These are phyloP conservation scores for Leptinotarsa haldemani DNA, from an alignment of 2,888 invertebrate species.

Conservation along the genomic window DNA sequence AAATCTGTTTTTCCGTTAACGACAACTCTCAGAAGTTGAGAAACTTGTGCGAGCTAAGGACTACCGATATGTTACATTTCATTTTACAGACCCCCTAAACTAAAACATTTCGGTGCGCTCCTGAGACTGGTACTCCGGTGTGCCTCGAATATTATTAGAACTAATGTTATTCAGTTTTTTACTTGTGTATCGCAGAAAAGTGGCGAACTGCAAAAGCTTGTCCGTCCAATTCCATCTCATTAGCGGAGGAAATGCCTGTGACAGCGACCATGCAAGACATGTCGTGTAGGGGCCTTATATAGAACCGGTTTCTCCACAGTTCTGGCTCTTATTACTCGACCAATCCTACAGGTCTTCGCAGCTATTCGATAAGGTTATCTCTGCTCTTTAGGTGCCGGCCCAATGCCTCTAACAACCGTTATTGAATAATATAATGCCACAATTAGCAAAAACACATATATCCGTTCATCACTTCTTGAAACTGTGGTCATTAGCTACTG, in stretches of 20 bases:
- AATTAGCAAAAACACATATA: constrained; percentile 57
- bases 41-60: no score
- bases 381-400: constrained; percentile 59
- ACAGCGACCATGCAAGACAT: constrained; percentile 62
- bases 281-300: constrained; percentile 65
- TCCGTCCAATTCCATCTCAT: constrained; percentile 68
- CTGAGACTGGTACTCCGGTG: constrained; percentile 43
- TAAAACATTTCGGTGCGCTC: not conserved
- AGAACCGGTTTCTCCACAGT: constrained; percentile 61
- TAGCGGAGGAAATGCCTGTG: constrained; percentile 67
- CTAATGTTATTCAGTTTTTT: constrained; percentile 56
- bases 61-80: no score
- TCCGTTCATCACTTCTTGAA: constrained; percentile 44
- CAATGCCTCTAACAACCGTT: constrained; percentile 59
- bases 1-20: no score
- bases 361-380: constrained; percentile 65
- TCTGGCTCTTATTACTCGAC: constrained; percentile 59
- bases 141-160: constrained; percentile 60
- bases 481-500: constrained; percentile 47
- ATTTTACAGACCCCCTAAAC: not conserved
- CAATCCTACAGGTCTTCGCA: constrained; percentile 61
- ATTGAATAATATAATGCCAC: constrained; percentile 60
- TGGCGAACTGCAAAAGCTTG: constrained; percentile 61
- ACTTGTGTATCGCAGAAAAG: constrained; percentile 53
- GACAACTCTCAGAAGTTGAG: no score